phyloP scores from a whole-genome alignment of 2,113 vertebrate species.

The Malurus elegans region DNA sequence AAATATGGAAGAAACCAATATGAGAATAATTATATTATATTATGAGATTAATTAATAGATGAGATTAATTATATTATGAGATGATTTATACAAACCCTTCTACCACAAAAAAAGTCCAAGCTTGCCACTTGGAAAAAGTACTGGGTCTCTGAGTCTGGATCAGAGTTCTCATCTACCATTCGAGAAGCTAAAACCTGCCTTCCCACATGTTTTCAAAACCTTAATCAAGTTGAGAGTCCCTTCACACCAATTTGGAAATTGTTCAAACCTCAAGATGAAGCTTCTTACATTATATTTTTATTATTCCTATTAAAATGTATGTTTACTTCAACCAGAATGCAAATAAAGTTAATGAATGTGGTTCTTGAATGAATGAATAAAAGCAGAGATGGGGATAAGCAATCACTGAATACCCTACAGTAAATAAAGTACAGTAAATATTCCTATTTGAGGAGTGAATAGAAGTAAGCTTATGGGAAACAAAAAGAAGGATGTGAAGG shows the following conservation, averaged over 20 bases:
- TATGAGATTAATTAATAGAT: too few relatives aligned
- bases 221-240: background rate
- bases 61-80: too few relatives aligned
- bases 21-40: background rate
- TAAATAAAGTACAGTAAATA: too few relatives aligned
- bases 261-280: background rate
- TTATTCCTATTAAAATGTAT: background rate
- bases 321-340: background rate
- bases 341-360: background rate
- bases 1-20: background rate
- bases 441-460: background rate
- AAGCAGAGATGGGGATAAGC: background rate
- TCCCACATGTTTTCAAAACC: background rate
- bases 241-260: background rate
- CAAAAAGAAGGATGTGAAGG: background rate
- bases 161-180: background rate
- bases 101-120: background rate
- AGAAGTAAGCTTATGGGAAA: background rate
- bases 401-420: background rate
- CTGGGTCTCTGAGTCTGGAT: background rate
- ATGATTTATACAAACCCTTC: background rate
- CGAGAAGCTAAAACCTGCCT: background rate
- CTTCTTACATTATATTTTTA: background rate
- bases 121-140: background rate
- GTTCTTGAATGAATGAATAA: background rate